Evolutionary conservation across 2,888 invertebrate genomes (phyloP).

Genomic region (Fissipunctia ypsillon): DNA sequence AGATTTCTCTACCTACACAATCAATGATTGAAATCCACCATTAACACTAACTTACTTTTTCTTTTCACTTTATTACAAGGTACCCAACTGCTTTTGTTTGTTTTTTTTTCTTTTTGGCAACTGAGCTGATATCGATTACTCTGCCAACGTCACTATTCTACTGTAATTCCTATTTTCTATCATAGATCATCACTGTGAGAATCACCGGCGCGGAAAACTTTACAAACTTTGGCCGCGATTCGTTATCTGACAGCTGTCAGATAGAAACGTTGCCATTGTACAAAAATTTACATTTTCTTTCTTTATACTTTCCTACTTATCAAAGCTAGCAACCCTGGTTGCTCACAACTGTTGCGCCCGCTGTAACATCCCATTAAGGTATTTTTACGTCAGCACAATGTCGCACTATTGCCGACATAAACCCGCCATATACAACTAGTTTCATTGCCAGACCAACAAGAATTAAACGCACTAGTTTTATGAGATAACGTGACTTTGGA

Average conservation of each 20-base stretch:
- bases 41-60: background rate
- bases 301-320: background rate
- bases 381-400: slow-evolving; percentile 45
- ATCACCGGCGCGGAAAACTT: background rate
- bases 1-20: no score
- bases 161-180: background rate
- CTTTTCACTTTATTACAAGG: background rate
- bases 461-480: slow-evolving; percentile 9
- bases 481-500: slow-evolving; percentile 21
- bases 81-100: background rate
- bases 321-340: slow-evolving; percentile 17
- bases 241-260: no score
- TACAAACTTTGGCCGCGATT: background rate
- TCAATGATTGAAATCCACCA: background rate
- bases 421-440: background rate
- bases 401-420: slow-evolving; percentile 12
- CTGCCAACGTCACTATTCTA: background rate
- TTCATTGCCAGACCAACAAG: slow-evolving; percentile 21
- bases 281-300: background rate
- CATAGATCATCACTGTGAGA: background rate
- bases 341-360: slow-evolving; percentile 21
- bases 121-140: background rate
- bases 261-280: background rate
- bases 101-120: background rate
- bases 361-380: slow-evolving; percentile 32